phyloP scores from a whole-genome alignment of 2,797 vertebrate species.

The Leucoraja ocellata region DNA sequence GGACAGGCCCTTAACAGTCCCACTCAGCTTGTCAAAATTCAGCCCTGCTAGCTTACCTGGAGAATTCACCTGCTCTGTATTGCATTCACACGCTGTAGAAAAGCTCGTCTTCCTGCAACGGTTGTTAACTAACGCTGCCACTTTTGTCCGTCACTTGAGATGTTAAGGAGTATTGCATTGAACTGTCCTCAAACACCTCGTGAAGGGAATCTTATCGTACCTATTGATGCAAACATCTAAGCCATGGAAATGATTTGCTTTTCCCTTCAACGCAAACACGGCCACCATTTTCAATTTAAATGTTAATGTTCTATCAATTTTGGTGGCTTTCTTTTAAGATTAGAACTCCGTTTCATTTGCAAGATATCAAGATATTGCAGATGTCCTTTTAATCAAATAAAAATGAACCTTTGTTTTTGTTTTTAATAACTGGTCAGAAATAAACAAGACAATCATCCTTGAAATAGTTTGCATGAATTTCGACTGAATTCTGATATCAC shows the following conservation, averaged over 20 bases:
- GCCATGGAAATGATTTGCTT: not conserved
- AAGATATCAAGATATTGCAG: not conserved
- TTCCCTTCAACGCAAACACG: not conserved
- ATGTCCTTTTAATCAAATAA: not conserved
- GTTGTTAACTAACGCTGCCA: not conserved
- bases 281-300: conserved; percentile 35
- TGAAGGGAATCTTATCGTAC: not conserved
- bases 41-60: not conserved
- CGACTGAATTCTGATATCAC: not conserved
- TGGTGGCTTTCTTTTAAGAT: not conserved
- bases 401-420: not conserved
- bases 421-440: not conserved
- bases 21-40: not conserved
- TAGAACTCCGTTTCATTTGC: not conserved
- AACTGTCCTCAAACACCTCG: not conserved
- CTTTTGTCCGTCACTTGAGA: not conserved
- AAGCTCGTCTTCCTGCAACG: not conserved
- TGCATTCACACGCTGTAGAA: not conserved
- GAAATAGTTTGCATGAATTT: not conserved
- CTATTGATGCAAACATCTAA: not conserved
- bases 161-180: not conserved
- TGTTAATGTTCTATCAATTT: conserved; percentile 30
- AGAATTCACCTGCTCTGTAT: not conserved
- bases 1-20: no score
- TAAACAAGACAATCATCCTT: not conserved